Evolutionary conservation across 2,888 invertebrate species (phyloP).

Genomic region (Carcina quercana): DNA sequence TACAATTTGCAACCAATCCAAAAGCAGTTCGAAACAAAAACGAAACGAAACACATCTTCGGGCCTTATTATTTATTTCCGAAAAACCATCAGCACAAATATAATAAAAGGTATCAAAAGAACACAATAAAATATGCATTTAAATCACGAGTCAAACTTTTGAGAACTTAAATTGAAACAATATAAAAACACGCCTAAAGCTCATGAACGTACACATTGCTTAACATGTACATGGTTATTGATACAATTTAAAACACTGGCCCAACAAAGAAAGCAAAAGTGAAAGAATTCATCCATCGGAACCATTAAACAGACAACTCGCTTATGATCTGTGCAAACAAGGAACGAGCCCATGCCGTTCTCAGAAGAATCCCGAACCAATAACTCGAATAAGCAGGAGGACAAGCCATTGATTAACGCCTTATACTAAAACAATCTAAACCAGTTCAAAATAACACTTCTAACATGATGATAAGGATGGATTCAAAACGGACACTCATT

Average conservation of each 20-base stretch:
- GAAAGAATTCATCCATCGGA: constrained; percentile 44
- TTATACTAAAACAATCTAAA: constrained; percentile 28
- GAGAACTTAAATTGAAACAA: too few species aligned
- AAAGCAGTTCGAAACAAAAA: too few species aligned
- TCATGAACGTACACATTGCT: too few species aligned
- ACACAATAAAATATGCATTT: too few species aligned
- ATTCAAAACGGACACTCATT: constrained; percentile 21
- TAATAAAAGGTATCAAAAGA: too few species aligned
- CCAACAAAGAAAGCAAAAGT: constrained; percentile 56
- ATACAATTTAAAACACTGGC: constrained; percentile 35
- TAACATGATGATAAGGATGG: constrained; percentile 28
- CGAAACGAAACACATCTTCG: too few species aligned
- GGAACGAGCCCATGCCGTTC: constrained; percentile 43
- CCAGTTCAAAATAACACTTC: constrained; percentile 19
- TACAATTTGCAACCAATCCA: too few species aligned
- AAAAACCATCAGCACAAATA: too few species aligned
- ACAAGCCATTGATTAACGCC: constrained; percentile 59
- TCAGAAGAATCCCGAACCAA: constrained; percentile 49
- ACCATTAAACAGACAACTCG: constrained; percentile 47
- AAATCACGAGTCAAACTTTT: too few species aligned
- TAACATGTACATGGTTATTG: too few species aligned
- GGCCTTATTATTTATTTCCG: too few species aligned
- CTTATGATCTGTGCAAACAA: constrained; percentile 58
- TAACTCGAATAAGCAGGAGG: constrained; percentile 39
- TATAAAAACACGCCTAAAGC: too few species aligned